A percentile compares a stretch with the other conserved stretches of the same genome.
Evolutionary conservation across 53 echinoderm and acorn worm species (phyloP).

Genomic region (Astropecten irregularis): DNA sequence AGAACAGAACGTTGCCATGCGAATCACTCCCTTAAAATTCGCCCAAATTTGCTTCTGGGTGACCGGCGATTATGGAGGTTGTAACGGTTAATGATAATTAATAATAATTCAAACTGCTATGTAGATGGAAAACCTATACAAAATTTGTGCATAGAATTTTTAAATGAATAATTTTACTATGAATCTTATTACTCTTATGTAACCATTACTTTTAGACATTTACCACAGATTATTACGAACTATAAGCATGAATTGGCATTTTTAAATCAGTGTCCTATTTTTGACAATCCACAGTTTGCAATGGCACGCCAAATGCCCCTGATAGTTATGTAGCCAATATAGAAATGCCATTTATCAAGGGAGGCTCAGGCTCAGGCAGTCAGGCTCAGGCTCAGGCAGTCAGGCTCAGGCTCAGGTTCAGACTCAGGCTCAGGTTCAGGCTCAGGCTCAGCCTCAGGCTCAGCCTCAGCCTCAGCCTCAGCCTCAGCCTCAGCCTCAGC

Average conservation of each 20-base stretch:
- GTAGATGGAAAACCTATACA: neutral
- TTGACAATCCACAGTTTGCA: too few relatives aligned
- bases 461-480: too few relatives aligned
- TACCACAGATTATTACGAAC: neutral
- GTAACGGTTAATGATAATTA: constrained; percentile 61
- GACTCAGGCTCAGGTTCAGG: too few relatives aligned
- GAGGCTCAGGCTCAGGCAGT: too few relatives aligned
- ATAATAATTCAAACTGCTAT: neutral
- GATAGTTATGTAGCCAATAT: too few relatives aligned
- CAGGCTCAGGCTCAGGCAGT: too few relatives aligned
- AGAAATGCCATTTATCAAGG: too few relatives aligned
- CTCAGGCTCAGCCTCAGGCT: too few relatives aligned
- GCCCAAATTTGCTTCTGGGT: constrained; percentile 97
- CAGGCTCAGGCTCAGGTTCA: too few relatives aligned
- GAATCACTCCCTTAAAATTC: constrained; percentile 90
- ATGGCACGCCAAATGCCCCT: too few relatives aligned
- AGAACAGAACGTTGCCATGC: constrained; percentile 77
- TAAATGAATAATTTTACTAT: neutral
- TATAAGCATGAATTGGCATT: neutral
- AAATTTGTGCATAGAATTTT: neutral
- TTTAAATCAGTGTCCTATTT: neutral
- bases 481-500: too few relatives aligned
- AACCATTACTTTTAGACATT: neutral
- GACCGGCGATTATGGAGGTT: constrained; percentile 82
- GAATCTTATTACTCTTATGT: neutral